Base-by-base conservation (phyloP, 2,888 invertebrate species). In the Polyploca ridens region DNA sequence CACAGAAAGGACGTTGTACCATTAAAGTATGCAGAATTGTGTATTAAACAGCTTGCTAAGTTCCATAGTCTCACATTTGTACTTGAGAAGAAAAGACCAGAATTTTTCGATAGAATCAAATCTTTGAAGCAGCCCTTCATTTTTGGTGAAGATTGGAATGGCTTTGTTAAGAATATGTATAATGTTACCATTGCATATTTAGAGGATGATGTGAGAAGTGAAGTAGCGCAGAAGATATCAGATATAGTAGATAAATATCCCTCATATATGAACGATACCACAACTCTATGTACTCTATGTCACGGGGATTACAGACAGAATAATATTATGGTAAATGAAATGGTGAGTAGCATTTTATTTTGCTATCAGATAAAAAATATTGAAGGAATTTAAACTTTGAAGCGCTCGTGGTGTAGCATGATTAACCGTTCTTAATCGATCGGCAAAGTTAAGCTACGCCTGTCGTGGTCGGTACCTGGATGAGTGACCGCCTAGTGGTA, bases 301-400 rank as follows among this genome's bases (percentile, higher is more conserved):
- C 90, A 91, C 68, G 90, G 90, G 0, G 90, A 91, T 73, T 91
- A 81, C 64, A 85, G 84, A 67, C 76, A 83, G n/a, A 87, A 83
- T 63, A 91, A 91, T 73, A 77, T 90, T 33, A 68, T 91, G 74
- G 62, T 74, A 8, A 87, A 83, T 71, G 78, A 84, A 69, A 63
- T 49, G 27, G 90, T 91, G 77, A 84, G 87, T 83, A 64, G 14
- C 14, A 46, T 14, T 46, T 46, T 0, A 46, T 27, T 27, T 27
- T 27, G 27, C 27, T 27, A 27, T 27, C 27, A 27, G 27, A 27
- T 27, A 27, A 27, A 27, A 27, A 27, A 27, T 27, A 27, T 27
- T 27, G 27, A 27, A 27, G 27, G 27, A 27, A 27, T 2, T 27
- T 27, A 27, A 27, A n/a, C n/a, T n/a, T n/a, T n/a, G n/a, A n/a